These are phyloP conservation scores for Chloromyia formosa DNA, from an alignment of 2,888 invertebrate genomes.

Conservation along the genomic window DNA sequence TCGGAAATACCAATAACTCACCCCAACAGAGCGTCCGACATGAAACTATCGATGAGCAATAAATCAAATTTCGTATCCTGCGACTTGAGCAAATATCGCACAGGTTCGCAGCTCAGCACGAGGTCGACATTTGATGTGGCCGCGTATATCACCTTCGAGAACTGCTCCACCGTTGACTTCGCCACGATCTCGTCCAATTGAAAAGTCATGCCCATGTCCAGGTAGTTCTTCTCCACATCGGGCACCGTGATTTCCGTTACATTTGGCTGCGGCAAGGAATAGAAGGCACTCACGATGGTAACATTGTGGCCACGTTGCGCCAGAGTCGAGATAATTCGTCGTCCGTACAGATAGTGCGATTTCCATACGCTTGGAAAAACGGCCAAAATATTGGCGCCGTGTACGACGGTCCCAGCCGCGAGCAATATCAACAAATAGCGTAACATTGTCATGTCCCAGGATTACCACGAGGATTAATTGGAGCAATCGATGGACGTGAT, in stretches of 20 bases:
- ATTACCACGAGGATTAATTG: conserved; percentile 13
- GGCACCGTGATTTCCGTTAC: conserved; percentile 59
- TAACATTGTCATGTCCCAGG: conserved; percentile 7
- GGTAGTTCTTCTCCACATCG: conserved; percentile 59
- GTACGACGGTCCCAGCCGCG: neutral
- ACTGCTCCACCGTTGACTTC: conserved; percentile 60
- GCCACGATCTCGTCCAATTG: conserved; percentile 59
- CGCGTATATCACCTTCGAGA: conserved; percentile 60
- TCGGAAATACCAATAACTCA: conserved; percentile 51
- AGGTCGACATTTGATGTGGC: conserved; percentile 60
- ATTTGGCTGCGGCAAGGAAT: conserved; percentile 51
- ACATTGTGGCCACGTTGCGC: conserved; percentile 57
- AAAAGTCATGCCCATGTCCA: conserved; percentile 60
- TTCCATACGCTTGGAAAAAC: conserved; percentile 62
- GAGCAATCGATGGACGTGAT: neutral
- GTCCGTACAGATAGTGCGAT: conserved; percentile 61
- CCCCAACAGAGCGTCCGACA: conserved; percentile 65
- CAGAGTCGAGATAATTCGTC: conserved; percentile 57
- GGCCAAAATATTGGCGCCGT: conserved; percentile 59
- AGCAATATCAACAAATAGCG: conserved; percentile 13
- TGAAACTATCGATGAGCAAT: conserved; percentile 64
- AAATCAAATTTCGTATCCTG: conserved; percentile 58
- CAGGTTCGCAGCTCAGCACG: conserved; percentile 56
- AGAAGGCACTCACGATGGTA: conserved; percentile 60
- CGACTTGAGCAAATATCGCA: conserved; percentile 57